These are phyloP conservation scores for Falco cherrug DNA, from an alignment of 2,797 vertebrate genomes.

Conservation along the genomic window DNA sequence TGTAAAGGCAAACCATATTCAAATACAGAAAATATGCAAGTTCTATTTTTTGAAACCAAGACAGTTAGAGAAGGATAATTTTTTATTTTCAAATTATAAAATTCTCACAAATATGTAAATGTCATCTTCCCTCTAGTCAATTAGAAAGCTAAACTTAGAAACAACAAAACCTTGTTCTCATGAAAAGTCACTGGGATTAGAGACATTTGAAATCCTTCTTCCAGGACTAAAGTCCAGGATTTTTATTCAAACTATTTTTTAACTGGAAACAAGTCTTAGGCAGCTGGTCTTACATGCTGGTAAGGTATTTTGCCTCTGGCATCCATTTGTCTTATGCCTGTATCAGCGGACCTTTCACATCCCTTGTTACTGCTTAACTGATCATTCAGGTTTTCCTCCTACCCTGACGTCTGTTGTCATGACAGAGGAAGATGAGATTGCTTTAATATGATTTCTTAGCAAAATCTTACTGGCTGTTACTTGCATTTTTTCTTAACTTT, in stretches of 20 bases:
- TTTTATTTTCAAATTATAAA: background rate
- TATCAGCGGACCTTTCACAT: background rate
- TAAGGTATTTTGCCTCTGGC: background rate
- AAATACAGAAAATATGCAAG: background rate
- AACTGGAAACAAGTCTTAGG: background rate
- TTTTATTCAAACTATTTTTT: background rate
- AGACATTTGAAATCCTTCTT: background rate
- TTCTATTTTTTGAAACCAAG: background rate
- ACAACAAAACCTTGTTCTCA: background rate
- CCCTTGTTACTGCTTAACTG: background rate
- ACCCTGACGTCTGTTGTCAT: background rate
- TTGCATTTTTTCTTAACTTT: background rate
- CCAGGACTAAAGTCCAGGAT: background rate
- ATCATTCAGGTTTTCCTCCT: background rate
- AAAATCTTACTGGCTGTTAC: background rate
- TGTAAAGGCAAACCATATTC: background rate
- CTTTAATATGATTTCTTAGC: background rate
- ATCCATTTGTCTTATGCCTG: background rate
- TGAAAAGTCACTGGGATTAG: background rate
- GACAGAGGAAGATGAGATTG: background rate
- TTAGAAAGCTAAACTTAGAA: background rate
- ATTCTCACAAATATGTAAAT: background rate
- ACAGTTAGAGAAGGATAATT: background rate
- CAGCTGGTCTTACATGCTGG: background rate
- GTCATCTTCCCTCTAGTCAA: background rate